phyloP scores from a whole-genome alignment of 2,113 vertebrate species.

The Raphicerus campestris region DNA sequence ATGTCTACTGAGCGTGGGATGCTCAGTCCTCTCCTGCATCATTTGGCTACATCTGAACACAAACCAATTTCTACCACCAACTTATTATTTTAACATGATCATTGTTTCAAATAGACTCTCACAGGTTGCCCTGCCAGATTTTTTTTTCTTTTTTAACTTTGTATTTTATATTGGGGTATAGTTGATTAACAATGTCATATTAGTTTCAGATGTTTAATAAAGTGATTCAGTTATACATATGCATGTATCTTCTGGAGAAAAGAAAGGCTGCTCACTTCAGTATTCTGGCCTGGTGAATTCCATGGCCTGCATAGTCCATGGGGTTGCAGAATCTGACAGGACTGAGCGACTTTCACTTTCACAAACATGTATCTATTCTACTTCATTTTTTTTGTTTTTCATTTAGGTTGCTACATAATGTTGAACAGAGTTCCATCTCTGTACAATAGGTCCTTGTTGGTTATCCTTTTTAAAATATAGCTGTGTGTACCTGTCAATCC shows the following conservation, averaged over 20 bases:
- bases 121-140: no score
- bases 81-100: not conserved
- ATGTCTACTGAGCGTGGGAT: fast-evolving
- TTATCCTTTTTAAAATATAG: not conserved
- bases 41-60: not conserved
- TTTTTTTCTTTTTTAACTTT: not conserved
- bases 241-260: not conserved
- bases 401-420: not conserved
- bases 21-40: not conserved
- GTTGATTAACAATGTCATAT: not conserved
- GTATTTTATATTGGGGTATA: not conserved
- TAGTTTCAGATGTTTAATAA: not conserved
- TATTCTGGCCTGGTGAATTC: not conserved
- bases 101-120: not conserved
- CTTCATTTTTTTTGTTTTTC: not conserved
- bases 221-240: not conserved
- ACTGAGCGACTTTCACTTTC: not conserved
- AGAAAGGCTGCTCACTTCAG: not conserved
- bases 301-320: not conserved
- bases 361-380: not conserved
- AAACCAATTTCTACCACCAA: not conserved
- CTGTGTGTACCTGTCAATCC: not conserved
- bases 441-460: not conserved
- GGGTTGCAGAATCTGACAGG: not conserved
- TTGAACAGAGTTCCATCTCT: not conserved